These are phyloP conservation scores for Opisthocomus hoazin DNA, from an alignment of 2,113 vertebrate species.

Conservation along the genomic window DNA sequence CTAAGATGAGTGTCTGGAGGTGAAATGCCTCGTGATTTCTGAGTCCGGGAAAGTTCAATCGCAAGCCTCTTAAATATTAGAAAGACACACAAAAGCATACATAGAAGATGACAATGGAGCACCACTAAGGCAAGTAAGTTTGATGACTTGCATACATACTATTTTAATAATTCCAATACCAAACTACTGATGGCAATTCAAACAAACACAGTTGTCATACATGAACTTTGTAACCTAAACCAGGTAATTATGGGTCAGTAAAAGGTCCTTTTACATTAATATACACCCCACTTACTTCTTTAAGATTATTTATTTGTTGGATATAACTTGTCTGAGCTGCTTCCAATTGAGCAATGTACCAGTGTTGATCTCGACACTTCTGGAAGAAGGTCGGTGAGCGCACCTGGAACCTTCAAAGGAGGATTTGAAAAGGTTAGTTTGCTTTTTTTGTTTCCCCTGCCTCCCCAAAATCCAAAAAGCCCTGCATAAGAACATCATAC, in stretches of 20 bases:
- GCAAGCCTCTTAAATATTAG: slow-evolving; percentile 79
- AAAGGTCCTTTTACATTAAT: background rate
- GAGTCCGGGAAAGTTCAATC: slow-evolving; percentile 91
- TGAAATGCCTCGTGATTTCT: slow-evolving; percentile 89
- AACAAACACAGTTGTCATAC: background rate
- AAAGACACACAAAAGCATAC: slow-evolving; percentile 1
- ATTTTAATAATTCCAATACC: background rate
- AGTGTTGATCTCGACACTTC: slow-evolving; percentile 96
- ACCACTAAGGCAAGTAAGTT: background rate
- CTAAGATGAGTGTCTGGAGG: slow-evolving; percentile 86
- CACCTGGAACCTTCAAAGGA: slow-evolving; percentile 87
- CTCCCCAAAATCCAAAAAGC: background rate
- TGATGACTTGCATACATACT: background rate
- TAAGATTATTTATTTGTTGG: slow-evolving; percentile 97
- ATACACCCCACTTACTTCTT: slow-evolving; percentile 79
- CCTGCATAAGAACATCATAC: background rate
- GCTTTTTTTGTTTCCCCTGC: too few relatives aligned
- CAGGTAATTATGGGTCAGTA: background rate
- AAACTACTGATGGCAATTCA: background rate
- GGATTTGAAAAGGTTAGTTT: background rate
- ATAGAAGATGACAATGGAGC: background rate
- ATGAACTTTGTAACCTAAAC: background rate
- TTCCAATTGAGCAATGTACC: slow-evolving; percentile 98
- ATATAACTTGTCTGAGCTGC: slow-evolving; percentile 91
- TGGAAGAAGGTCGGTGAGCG: slow-evolving; percentile 98